Evolutionary conservation across 2,113 vertebrate genomes (phyloP).

Genomic region (Cheirogaleus medius): DNA sequence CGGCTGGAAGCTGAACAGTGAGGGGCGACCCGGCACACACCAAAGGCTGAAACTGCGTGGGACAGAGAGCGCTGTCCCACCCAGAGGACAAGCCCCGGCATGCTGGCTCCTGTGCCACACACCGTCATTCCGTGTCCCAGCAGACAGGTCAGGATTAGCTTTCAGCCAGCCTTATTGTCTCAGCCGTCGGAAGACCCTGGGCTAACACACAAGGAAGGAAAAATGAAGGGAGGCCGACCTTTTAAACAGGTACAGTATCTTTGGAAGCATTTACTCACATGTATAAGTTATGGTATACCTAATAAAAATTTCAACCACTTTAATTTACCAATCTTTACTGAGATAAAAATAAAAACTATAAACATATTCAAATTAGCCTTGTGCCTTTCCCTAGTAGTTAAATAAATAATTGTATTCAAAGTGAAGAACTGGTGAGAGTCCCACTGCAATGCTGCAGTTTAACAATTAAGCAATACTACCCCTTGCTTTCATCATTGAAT

Average conservation of each 20-base stretch:
- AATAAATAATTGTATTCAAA: not conserved
- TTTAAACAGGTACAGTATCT: not conserved
- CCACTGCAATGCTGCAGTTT: not conserved
- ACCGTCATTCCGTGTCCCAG: not conserved
- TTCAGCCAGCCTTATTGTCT: not conserved
- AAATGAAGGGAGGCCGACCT: not conserved
- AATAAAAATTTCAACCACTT: not conserved
- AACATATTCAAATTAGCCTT: not conserved
- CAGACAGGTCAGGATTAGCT: not conserved
- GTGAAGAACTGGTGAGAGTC: not conserved
- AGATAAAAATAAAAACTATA: not conserved
- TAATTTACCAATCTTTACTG: not conserved
- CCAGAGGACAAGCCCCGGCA: not conserved
- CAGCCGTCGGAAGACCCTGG: not conserved
- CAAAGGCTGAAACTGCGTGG: not conserved
- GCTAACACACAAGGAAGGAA: not conserved
- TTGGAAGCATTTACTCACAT: not conserved
- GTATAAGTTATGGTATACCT: not conserved
- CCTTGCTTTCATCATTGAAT: not conserved
- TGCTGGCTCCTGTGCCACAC: not conserved
- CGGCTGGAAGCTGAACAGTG: not conserved
- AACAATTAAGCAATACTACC: not conserved
- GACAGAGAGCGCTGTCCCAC: not conserved
- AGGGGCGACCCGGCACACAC: not conserved
- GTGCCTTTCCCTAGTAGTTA: not conserved